Evolutionary conservation across 2,888 invertebrate species (phyloP), one percentile per base, ranked within the genome.

Genomic region (Lepidocyrtinus sp.): DNA sequence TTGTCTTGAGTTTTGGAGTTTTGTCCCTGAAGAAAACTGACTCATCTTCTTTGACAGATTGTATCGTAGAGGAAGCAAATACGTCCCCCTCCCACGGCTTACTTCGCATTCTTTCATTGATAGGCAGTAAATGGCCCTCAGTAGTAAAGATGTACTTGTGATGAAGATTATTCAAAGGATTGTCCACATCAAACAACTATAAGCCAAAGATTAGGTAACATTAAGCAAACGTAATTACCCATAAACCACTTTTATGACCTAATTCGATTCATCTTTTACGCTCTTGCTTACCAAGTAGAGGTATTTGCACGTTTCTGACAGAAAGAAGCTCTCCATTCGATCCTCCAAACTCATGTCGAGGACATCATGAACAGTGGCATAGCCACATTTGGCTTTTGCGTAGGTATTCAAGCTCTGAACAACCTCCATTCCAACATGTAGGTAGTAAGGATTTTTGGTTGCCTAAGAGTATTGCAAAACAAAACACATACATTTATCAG

Each of bases 231-330:
- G n/a, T n/a, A n/a, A n/a, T n/a, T n/a, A n/a, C n/a, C n/a, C n/a
- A n/a, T n/a, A n/a, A n/a, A n/a, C n/a, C n/a, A n/a, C n/a, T n/a
- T n/a, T n/a, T n/a, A n/a, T n/a, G n/a, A n/a, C n/a, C n/a, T n/a
- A n/a, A n/a, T n/a, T n/a, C n/a, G n/a, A n/a, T n/a, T n/a, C n/a
- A n/a, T n/a, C n/a, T n/a, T n/a, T n/a, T n/a, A n/a, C n/a, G n/a
- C n/a, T n/a, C n/a, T n/a, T n/a, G 17, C 90, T 88, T 87, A 92
- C 92, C 89, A 92, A 87, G 87, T 91, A 92, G 64, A 92, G 88
- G 88, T 92, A 92, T 89, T 92, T 92, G 88, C 91, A 90, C 2
- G 92, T 92, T 88, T 92, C 92, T 83, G 91, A 91, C 5, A 92
- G 88, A 87, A 92, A 92, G 87, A 92, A 92, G 82, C 91, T 91